Percentiles rank a stretch among this genome's conserved stretches.
Evolutionary conservation across 2,888 invertebrate genomes (phyloP).

Genomic region (Chymomyza fuscimana): DNA sequence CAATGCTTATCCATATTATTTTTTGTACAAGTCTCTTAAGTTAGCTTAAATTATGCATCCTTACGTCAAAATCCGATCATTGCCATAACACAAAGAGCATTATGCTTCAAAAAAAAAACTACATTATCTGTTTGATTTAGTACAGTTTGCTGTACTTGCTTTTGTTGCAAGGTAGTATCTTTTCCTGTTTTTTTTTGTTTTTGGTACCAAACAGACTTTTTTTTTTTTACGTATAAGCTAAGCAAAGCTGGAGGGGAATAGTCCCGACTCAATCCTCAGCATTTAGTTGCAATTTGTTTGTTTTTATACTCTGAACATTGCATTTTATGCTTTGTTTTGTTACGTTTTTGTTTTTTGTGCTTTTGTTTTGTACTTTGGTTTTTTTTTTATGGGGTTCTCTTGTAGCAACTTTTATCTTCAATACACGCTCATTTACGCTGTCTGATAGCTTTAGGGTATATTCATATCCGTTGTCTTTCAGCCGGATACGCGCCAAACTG

Average conservation of each 20-base stretch:
- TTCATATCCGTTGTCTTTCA: conserved; percentile 72
- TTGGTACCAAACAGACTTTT: conserved; percentile 2
- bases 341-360: background rate
- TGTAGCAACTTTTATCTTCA: conserved; percentile 59
- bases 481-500: conserved; percentile 40
- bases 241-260: background rate
- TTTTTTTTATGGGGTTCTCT: conserved; percentile 25
- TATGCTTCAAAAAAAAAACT: background rate
- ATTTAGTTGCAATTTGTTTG: conserved; percentile 58
- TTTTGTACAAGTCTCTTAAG: background rate
- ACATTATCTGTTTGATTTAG: background rate
- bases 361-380: conserved; percentile 6
- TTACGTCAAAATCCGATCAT: background rate
- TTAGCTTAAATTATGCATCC: background rate
- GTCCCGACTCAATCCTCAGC: background rate
- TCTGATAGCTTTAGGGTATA: conserved; percentile 70
- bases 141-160: background rate
- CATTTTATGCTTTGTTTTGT: conserved; percentile 23
- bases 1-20: too few relatives aligned
- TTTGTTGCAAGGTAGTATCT: background rate
- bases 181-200: background rate
- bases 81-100: background rate
- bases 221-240: background rate
- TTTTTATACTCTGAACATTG: conserved; percentile 36
- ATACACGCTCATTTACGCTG: conserved; percentile 71